A percentile compares a stretch with the other conserved stretches of the same genome.
These are phyloP conservation scores for Decapterus maruadsi DNA, from an alignment of 2,797 vertebrate genomes.

Conservation along the genomic window DNA sequence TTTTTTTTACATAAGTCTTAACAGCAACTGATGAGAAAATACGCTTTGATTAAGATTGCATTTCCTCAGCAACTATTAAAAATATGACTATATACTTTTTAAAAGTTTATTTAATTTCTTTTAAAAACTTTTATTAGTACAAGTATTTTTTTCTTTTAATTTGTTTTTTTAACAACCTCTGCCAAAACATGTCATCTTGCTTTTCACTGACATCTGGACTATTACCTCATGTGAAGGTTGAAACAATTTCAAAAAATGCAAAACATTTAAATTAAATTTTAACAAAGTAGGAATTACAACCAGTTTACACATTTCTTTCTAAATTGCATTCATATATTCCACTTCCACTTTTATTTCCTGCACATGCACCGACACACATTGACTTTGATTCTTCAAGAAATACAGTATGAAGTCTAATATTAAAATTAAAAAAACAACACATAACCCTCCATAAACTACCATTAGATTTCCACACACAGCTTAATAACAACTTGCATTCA, in stretches of 20 bases:
- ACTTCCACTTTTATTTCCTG: neutral
- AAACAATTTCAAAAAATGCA: neutral
- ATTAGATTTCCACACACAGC: too few relatives aligned
- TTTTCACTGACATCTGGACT: conserved; percentile 10
- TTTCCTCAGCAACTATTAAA: neutral
- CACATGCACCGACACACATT: too few relatives aligned
- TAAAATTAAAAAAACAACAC: neutral
- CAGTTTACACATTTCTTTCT: neutral
- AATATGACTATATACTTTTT: neutral
- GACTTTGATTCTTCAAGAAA: neutral
- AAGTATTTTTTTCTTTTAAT: neutral
- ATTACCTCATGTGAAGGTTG: neutral
- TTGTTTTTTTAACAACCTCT: neutral
- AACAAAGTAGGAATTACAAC: neutral
- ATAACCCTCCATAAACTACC: neutral
- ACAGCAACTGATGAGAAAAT: neutral
- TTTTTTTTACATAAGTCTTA: neutral
- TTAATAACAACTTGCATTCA: neutral
- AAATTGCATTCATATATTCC: neutral
- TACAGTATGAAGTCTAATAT: too few relatives aligned
- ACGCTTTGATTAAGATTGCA: neutral
- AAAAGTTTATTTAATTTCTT: neutral
- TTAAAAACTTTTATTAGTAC: neutral
- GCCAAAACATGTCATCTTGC: neutral
- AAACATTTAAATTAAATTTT: neutral